These are phyloP conservation scores for Pelodiscus sinensis DNA, from an alignment of 2,113 vertebrate genomes.

Conservation along the genomic window DNA sequence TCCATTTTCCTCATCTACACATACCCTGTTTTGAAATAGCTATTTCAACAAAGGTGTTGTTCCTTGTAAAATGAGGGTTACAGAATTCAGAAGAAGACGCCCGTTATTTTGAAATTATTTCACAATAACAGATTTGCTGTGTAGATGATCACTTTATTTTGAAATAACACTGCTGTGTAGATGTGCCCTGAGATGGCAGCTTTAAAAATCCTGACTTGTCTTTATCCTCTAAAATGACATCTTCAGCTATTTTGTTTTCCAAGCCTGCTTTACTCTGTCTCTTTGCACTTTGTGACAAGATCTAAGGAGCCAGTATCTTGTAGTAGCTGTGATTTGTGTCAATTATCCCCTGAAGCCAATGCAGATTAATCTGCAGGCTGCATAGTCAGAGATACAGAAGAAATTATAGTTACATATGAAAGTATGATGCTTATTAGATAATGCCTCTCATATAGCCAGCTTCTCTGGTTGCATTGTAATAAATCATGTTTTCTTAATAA, in stretches of 20 bases:
- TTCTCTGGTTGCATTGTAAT: constrained; percentile 26
- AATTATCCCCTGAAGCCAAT: background rate
- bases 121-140: too few relatives aligned
- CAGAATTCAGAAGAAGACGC: too few relatives aligned
- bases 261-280: background rate
- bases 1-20: too few relatives aligned
- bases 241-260: background rate
- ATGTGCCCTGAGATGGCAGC: background rate
- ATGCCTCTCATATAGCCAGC: background rate
- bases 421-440: constrained; percentile 37
- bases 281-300: background rate
- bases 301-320: background rate
- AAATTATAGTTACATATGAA: background rate
- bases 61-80: too few relatives aligned
- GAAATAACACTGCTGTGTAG: too few relatives aligned
- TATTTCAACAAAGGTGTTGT: too few relatives aligned
- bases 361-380: background rate
- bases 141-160: too few relatives aligned
- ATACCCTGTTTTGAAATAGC: too few relatives aligned
- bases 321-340: constrained; percentile 30
- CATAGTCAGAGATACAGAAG: background rate
- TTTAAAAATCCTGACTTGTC: background rate
- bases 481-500: constrained; percentile 53
- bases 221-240: background rate
- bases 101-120: too few relatives aligned